phyloP scores from a whole-genome alignment of 2,797 vertebrate species.

The Ibycter americanus region DNA sequence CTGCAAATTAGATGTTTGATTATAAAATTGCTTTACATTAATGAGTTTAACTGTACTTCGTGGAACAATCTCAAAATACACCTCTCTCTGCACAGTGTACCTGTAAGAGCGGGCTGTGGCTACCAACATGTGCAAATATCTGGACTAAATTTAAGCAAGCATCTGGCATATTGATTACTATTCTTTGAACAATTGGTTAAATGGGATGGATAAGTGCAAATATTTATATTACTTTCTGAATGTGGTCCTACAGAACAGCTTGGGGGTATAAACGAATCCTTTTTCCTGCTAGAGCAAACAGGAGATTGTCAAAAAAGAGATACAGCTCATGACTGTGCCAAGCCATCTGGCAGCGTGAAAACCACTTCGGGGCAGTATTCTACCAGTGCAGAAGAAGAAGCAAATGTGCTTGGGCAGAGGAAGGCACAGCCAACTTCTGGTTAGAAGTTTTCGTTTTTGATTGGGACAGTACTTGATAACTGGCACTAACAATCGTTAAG shows the following conservation, averaged over 20 bases:
- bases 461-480: neutral
- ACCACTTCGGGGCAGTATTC: slow-evolving; percentile 78
- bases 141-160: neutral
- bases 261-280: slow-evolving; percentile 54
- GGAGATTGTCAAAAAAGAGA: slow-evolving; percentile 76
- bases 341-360: slow-evolving; percentile 62
- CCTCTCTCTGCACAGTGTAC: neutral
- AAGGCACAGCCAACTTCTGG: slow-evolving; percentile 82
- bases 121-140: neutral
- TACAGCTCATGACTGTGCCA: slow-evolving; percentile 57
- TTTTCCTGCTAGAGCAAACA: slow-evolving; percentile 75
- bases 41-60: neutral
- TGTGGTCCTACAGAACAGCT: neutral
- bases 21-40: neutral
- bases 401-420: slow-evolving; percentile 77
- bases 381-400: slow-evolving; percentile 64
- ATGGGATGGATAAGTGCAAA: slow-evolving; percentile 4
- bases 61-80: neutral
- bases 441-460: slow-evolving; percentile 73
- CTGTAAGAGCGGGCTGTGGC: slow-evolving; percentile 42
- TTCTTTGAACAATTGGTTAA: neutral
- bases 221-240: neutral
- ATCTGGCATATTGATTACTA: neutral
- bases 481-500: slow-evolving; percentile 44
- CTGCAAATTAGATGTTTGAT: neutral